phyloP scores from a whole-genome alignment of 2,888 invertebrate species.

The Agrotis segetum region DNA sequence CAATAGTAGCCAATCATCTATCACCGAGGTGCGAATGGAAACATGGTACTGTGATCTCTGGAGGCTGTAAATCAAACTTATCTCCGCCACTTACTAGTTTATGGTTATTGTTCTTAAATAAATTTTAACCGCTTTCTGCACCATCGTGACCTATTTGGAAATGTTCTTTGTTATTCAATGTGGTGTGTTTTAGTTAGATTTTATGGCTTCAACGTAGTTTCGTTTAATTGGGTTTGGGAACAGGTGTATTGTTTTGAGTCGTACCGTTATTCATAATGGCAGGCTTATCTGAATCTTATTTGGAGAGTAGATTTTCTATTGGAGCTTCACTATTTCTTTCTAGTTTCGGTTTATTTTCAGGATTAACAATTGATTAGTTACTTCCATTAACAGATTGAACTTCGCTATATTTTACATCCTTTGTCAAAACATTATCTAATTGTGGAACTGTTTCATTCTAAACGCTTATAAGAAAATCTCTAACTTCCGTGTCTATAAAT shows the following conservation, averaged over 20 bases:
- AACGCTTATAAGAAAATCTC: background rate
- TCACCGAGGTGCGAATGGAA: constrained; percentile 61
- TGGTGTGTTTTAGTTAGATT: constrained; percentile 47
- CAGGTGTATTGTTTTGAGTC: constrained; percentile 32
- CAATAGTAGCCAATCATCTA: constrained; percentile 60
- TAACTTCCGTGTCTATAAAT: constrained; percentile 15
- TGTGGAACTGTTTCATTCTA: background rate
- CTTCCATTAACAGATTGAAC: background rate
- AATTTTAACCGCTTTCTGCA: constrained; percentile 65
- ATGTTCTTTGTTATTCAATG: constrained; percentile 58
- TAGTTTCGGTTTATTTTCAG: background rate
- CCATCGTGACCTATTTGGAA: constrained; percentile 61
- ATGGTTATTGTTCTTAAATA: constrained; percentile 66
- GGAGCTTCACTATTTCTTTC: background rate
- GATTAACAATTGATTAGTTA: background rate
- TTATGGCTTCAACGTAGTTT: constrained; percentile 27
- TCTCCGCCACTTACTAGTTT: constrained; percentile 61
- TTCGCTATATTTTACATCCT: background rate
- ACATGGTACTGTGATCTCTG: constrained; percentile 59
- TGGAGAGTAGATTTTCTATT: background rate
- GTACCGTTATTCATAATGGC: background rate
- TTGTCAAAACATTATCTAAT: constrained; percentile 4
- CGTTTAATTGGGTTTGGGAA: constrained; percentile 25
- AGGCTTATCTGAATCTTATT: background rate
- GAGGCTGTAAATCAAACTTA: constrained; percentile 69